Conservation (phyloP, 2,113 vertebrate species). For the Archilochus colubris region DNA sequence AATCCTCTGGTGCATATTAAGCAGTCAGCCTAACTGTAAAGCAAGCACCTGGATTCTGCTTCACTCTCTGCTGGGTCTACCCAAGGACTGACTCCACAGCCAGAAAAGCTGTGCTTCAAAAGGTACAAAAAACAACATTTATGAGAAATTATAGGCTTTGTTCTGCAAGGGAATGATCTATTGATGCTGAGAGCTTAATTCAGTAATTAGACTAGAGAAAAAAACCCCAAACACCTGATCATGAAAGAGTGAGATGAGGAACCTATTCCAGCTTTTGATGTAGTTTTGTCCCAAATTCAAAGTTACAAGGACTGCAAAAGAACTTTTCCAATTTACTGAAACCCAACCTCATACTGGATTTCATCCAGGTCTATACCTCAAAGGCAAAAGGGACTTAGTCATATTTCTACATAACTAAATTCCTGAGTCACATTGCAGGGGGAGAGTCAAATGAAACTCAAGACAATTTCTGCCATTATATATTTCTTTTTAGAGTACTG, state of each 20-base stretch:
- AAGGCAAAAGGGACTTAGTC: constrained; percentile 39
- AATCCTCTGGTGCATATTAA: neutral
- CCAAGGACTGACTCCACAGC: neutral
- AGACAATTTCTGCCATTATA: neutral
- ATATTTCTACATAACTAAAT: constrained; percentile 27
- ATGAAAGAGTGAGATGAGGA: neutral
- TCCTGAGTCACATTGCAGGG: constrained; percentile 46
- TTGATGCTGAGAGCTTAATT: neutral
- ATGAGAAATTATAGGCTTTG: neutral
- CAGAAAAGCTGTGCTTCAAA: neutral
- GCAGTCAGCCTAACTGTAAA: neutral
- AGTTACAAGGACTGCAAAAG: constrained; percentile 58
- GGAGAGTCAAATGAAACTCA: constrained; percentile 24
- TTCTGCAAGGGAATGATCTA: neutral
- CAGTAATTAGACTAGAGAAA: neutral
- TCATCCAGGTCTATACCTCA: constrained; percentile 54
- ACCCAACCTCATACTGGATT: constrained; percentile 43
- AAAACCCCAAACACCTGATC: rapidly evolving
- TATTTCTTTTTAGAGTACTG: neutral
- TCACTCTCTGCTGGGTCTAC: neutral
- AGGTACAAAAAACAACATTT: neutral
- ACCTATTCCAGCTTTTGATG: constrained; percentile 20
- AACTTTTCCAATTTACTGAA: constrained; percentile 64
- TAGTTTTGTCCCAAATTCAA: constrained; percentile 40
- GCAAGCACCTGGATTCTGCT: neutral